Conservation (phyloP, 2,888 invertebrate species). For the Hemaris fuciformis region DNA sequence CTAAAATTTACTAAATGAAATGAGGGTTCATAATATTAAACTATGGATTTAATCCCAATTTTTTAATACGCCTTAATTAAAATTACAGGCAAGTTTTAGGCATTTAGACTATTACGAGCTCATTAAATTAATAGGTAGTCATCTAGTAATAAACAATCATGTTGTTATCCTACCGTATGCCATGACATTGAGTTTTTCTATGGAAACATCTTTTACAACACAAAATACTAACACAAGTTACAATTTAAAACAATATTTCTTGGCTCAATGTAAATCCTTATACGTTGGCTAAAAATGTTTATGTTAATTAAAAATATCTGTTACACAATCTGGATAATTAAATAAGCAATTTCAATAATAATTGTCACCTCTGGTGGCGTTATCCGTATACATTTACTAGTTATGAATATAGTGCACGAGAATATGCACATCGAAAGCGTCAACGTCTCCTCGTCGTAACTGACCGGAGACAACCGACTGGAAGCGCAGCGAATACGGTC, state of each 20-base stretch:
- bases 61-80: slow-evolving; percentile 56
- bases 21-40: slow-evolving; percentile 45
- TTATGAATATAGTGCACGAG: slow-evolving; percentile 60
- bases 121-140: slow-evolving; percentile 23
- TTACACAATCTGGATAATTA: slow-evolving; percentile 19
- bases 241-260: slow-evolving; percentile 36
- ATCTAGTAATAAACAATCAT: neutral
- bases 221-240: slow-evolving; percentile 48
- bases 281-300: slow-evolving; percentile 24
- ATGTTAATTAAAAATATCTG: slow-evolving; percentile 39
- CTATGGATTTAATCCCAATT: slow-evolving; percentile 62
- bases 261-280: slow-evolving; percentile 37
- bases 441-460: slow-evolving; percentile 39
- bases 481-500: slow-evolving; percentile 5
- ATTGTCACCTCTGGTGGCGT: slow-evolving; percentile 66
- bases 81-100: slow-evolving; percentile 73
- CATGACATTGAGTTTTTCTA: slow-evolving; percentile 63
- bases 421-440: slow-evolving; percentile 51
- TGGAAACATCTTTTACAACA: slow-evolving; percentile 39
- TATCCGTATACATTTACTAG: slow-evolving; percentile 73
- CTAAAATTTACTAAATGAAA: slow-evolving; percentile 59
- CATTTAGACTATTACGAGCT: slow-evolving; percentile 49
- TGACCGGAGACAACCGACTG: slow-evolving; percentile 29
- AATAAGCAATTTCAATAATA: slow-evolving; percentile 50
- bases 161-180: slow-evolving; percentile 18